Evolutionary conservation across 2,888 invertebrate genomes (phyloP).

Genomic region (Eupeodes latifasciatus): DNA sequence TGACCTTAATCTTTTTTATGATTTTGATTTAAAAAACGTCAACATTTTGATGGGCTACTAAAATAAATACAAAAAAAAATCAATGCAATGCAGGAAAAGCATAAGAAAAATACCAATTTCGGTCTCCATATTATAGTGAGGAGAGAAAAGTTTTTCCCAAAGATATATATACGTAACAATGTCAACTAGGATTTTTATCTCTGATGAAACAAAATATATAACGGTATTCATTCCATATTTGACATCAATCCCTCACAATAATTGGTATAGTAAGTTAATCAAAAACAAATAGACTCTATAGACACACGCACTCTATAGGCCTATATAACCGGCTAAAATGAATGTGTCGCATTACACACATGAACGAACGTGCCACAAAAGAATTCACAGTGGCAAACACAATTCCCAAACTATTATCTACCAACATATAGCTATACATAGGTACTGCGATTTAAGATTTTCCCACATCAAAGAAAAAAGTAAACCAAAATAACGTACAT

Average conservation of each 20-base stretch:
- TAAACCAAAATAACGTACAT: neutral
- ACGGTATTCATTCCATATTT: conserved; percentile 33
- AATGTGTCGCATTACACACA: neutral
- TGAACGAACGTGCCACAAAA: conserved; percentile 24
- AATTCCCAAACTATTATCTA: neutral
- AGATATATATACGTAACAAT: conserved; percentile 26
- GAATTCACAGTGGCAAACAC: conserved; percentile 25
- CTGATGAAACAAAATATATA: neutral
- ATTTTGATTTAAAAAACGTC: conserved; percentile 6
- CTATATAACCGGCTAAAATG: neutral
- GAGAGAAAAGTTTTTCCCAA: neutral
- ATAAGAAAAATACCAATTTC: neutral
- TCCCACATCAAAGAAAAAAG: conserved; percentile 23
- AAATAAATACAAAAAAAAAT: neutral
- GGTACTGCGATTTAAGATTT: conserved; percentile 10
- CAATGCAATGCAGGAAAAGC: neutral
- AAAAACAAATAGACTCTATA: neutral
- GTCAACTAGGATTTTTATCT: conserved; percentile 10
- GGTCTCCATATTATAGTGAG: neutral
- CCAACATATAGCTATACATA: no score
- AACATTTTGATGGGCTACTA: neutral
- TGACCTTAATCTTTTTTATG: neutral
- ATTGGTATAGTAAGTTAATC: conserved; percentile 42
- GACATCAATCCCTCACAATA: conserved; percentile 37
- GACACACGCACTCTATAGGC: neutral